phyloP scores from a whole-genome alignment of 1,140 invertebrate species.

The Drosophila aff. region DNA sequence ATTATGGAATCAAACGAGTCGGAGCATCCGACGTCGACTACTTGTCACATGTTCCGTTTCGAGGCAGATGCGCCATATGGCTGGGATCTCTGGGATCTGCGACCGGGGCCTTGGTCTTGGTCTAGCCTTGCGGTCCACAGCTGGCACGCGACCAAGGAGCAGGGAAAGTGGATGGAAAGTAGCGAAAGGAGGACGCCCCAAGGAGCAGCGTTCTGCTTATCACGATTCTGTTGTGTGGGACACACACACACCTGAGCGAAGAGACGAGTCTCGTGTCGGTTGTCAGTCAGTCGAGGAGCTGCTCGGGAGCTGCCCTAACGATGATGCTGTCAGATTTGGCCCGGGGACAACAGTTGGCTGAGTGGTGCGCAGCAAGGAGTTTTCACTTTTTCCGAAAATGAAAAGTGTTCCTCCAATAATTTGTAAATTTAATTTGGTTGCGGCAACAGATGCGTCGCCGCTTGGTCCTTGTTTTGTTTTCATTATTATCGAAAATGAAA shows the following conservation, averaged over 20 bases:
- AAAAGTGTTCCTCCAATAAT: slow-evolving; percentile 76
- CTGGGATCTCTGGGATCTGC: slow-evolving; percentile 26
- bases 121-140: slow-evolving; percentile 63
- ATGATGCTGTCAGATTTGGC: slow-evolving; percentile 77
- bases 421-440: slow-evolving; percentile 70
- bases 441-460: slow-evolving; percentile 65
- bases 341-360: slow-evolving; percentile 67
- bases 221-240: slow-evolving; percentile 54
- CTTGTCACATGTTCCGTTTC: slow-evolving; percentile 64
- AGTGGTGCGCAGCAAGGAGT: slow-evolving; percentile 39
- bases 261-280: slow-evolving; percentile 47
- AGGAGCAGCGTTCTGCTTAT: slow-evolving; percentile 66
- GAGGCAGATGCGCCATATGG: slow-evolving; percentile 51
- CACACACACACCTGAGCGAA: slow-evolving; percentile 16
- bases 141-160: slow-evolving; percentile 50
- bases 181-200: slow-evolving; percentile 62
- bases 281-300: slow-evolving; percentile 64
- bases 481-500: slow-evolving; percentile 60
- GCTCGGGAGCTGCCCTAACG: slow-evolving; percentile 53
- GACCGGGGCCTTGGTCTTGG: not conserved
- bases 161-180: slow-evolving; percentile 67
- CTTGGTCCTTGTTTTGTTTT: slow-evolving; percentile 49
- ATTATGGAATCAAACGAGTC: slow-evolving; percentile 57
- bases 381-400: slow-evolving; percentile 70
- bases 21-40: slow-evolving; percentile 16